A percentile compares a stretch with the other conserved stretches of the same genome.
Conservation (phyloP, 2,888 invertebrate species). For the Drosophila parthenogenetica region DNA sequence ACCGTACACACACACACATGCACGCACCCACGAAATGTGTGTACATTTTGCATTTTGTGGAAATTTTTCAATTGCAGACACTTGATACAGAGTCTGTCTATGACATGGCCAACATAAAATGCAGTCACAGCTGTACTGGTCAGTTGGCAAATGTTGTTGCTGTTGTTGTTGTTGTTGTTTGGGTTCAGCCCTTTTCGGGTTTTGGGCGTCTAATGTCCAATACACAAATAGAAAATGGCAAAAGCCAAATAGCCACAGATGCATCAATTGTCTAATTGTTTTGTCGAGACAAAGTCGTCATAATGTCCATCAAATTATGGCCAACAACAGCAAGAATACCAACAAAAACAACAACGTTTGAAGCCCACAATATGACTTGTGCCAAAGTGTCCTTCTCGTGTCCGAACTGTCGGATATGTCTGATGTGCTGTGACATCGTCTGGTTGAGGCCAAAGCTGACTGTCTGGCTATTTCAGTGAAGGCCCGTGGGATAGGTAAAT, state of each 20-base stretch:
- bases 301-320: conserved; percentile 74
- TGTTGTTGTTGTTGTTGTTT: conserved; percentile 7
- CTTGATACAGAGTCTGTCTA: conserved; percentile 53
- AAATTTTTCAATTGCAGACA: conserved; percentile 61
- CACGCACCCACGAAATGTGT: conserved; percentile 35
- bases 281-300: conserved; percentile 77
- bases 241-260: conserved; percentile 58
- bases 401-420: conserved; percentile 8
- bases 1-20: conserved; percentile 18
- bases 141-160: conserved; percentile 12
- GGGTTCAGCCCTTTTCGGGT: conserved; percentile 70
- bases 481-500: conserved; percentile 79
- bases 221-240: conserved; percentile 61
- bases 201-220: conserved; percentile 36
- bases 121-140: conserved; percentile 48
- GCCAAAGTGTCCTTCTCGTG: conserved; percentile 17
- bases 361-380: conserved; percentile 19
- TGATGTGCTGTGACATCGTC: conserved; percentile 37
- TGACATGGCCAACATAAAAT: conserved; percentile 72
- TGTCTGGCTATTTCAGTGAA: conserved; percentile 39
- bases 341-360: not conserved
- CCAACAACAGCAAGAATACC: conserved; percentile 11
- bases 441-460: conserved; percentile 23
- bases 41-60: conserved; percentile 34
- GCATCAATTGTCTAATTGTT: conserved; percentile 80